These are phyloP conservation scores for Lipotes vexillifer DNA, from an alignment of 2,113 vertebrate species.

Conservation along the genomic window DNA sequence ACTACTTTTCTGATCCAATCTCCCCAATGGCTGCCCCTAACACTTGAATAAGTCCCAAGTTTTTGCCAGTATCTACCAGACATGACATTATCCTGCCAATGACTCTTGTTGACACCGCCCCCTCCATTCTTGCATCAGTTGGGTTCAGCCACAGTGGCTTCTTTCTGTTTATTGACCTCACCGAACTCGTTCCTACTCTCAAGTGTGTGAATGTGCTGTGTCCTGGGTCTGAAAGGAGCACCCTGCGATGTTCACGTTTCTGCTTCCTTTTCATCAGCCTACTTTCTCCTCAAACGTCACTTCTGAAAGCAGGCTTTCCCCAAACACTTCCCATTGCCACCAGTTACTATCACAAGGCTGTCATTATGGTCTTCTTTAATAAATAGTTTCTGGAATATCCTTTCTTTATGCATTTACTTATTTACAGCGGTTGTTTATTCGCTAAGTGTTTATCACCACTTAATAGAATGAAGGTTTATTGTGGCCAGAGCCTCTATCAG, in stretches of 20 bases:
- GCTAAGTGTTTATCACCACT: not conserved
- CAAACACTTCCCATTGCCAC: not conserved
- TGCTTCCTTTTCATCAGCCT: not conserved
- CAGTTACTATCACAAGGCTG: not conserved
- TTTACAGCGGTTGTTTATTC: not conserved
- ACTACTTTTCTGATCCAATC: not conserved
- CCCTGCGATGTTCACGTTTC: not conserved
- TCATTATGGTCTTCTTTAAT: not conserved
- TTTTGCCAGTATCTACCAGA: not conserved
- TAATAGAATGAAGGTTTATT: not conserved
- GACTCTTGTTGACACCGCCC: too few relatives aligned
- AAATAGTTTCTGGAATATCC: not conserved
- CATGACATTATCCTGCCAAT: not conserved
- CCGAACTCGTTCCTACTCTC: not conserved
- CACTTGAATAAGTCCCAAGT: not conserved
- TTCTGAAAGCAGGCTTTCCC: not conserved
- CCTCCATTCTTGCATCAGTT: not conserved
- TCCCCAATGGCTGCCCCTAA: not conserved
- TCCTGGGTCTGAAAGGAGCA: not conserved
- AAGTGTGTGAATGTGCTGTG: not conserved
- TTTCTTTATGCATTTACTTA: not conserved
- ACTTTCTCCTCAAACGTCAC: not conserved
- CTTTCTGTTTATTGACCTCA: not conserved
- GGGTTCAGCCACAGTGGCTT: not conserved
- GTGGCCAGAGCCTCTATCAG: not conserved